Base-by-base conservation (phyloP, 2,113 vertebrate species). In the Cepphus grylle region DNA sequence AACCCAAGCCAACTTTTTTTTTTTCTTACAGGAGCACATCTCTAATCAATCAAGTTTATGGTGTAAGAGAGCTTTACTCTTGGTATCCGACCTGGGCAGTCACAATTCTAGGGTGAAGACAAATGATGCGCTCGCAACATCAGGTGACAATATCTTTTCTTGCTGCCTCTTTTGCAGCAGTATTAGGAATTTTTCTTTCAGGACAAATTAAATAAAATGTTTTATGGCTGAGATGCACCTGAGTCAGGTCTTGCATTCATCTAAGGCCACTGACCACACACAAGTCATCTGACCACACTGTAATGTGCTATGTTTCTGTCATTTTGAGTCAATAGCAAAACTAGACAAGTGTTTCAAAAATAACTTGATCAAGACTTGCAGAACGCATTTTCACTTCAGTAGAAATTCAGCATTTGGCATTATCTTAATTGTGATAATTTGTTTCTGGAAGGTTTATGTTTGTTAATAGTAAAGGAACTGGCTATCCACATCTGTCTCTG, bases 401-500 rank as follows among this genome's bases (percentile, higher is more conserved):
- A 49, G 66, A 76, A 29, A 62, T 65, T 76, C 62, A 55, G 20
- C 45, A 69, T 65, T 92, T 93, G 87, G 81, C 73, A 66, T 18
- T 32, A 11, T 53, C n/a, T 74, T 4, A 25, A 42, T 34, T 38
- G 34, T 70, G 65, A 27, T 78, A 47, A 87, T 67, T 93, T 91
- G 76, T 88, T 93, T 94, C 53, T 93, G 80, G 86, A 93, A 87
- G 40, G 36, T 16, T 94, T 89, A 25, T 92, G 36, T 62, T 15
- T 61, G 70, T 80, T 85, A 73, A 40, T 34, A 81, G 50, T 42
- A 47, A 73, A 93, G 45, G 77, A 93, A 61, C 61, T 96, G 77
- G 52, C 62, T 63, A 15, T 76, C 53, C 34, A 32, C 0, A 2
- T 70, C 36, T 77, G 38, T 73, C 32, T 92, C 70, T 9, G 11